Base-by-base conservation (phyloP, 2,888 invertebrate species). In the Drosophila anomelani region DNA sequence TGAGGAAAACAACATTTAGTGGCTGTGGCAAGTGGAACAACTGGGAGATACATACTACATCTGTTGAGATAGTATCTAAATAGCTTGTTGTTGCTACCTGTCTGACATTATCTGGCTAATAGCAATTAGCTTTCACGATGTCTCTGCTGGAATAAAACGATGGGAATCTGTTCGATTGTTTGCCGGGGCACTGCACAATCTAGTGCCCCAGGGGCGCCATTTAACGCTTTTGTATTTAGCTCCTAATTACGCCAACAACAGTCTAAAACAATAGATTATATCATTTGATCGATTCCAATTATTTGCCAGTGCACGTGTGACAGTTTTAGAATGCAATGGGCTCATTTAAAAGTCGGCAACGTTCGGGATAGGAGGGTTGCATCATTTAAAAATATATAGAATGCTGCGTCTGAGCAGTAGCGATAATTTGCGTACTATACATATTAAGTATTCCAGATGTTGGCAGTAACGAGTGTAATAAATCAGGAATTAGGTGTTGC, bases 1-100 rank as follows among this genome's bases (percentile, higher is more conserved):
- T 84, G 84, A 84, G 84, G 88, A 84, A 84, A 84, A 88, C 77
- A 83, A 75, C 84, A 86, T 88, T 84, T 84, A 84, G 74, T 58
- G 61, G 47, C 59, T 61, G 67, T 54, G 58, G 62, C 72, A 66
- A 68, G 69, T 75, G 60, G 75, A 69, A 67, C 76, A 61, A 75
- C 76, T 62, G 57, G 15, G 38, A 62, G 55, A 67, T 49, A 75
- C 44, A 59, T 34, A 63, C 44, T 44, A 47, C 49, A 59, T 70
- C 34, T 38, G 61, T 63, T 17, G 6, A 62, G 49, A 44, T 57
- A 74, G 57, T 54, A 61, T 71, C 54, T 54, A 46, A 66, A 69
- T 56, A 57, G 66, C 49, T 53, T 57, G 66, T 64, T 54, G 66
- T 64, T 66, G 75, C 75, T 74, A 66, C 75, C 73, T 74, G 75